These are phyloP conservation scores for Temnothorax curvispinosus DNA, from an alignment of 1,140 invertebrate genomes.

Conservation along the genomic window DNA sequence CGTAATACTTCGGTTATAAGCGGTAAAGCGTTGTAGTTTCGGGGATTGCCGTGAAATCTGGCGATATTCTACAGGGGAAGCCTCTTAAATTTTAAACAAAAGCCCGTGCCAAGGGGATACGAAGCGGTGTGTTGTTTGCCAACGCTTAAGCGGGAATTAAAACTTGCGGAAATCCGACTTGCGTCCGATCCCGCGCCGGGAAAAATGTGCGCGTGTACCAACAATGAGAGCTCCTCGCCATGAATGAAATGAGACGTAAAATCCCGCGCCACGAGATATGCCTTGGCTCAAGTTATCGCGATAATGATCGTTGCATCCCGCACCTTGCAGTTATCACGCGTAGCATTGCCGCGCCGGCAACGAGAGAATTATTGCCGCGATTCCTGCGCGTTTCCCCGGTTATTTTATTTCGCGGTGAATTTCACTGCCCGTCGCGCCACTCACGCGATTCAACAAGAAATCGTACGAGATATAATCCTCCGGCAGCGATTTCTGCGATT, in stretches of 20 bases:
- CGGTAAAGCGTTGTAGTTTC: conserved; percentile 44
- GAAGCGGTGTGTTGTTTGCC: conserved; percentile 28
- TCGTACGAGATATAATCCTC: conserved; percentile 39
- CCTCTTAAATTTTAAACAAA: conserved; percentile 55
- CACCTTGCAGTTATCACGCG: conserved; percentile 49
- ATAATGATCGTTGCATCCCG: conserved; percentile 35
- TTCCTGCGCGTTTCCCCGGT: conserved; percentile 43
- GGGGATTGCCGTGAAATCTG: conserved; percentile 40
- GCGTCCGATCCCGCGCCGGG: neutral
- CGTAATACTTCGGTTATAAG: neutral
- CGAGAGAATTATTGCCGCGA: conserved; percentile 45
- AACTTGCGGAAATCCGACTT: conserved; percentile 38
- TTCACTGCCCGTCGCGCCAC: conserved; percentile 24
- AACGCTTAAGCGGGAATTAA: conserved; percentile 67
- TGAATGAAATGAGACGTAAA: conserved; percentile 61
- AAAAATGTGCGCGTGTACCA: conserved; percentile 15
- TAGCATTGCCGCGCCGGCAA: conserved; percentile 11
- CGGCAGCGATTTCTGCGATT: conserved; percentile 46
- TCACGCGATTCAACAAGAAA: conserved; percentile 37
- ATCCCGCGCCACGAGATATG: conserved; percentile 35
- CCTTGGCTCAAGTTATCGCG: conserved; percentile 30
- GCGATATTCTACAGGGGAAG: conserved; percentile 12
- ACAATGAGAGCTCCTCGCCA: neutral
- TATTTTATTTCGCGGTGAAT: conserved; percentile 43
- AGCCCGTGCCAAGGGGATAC: conserved; percentile 38